These are phyloP conservation scores for Nemapogon koenigi DNA, from an alignment of 2,888 invertebrate species.

Conservation along the genomic window DNA sequence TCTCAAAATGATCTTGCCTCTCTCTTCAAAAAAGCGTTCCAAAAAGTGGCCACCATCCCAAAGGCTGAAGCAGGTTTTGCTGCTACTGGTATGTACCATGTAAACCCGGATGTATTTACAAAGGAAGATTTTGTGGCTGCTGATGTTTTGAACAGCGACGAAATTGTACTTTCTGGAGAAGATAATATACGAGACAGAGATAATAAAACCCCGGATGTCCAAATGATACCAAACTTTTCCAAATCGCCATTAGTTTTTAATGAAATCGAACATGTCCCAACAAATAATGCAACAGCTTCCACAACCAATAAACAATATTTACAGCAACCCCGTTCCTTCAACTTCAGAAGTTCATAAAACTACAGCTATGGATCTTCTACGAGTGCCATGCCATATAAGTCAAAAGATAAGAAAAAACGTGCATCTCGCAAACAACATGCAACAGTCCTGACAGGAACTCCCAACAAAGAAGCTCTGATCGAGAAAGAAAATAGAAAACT, in stretches of 20 bases:
- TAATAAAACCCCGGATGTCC: not conserved
- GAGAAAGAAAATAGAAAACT: not conserved
- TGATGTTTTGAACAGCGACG: not conserved
- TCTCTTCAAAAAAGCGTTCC: not conserved
- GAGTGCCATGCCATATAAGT: no score
- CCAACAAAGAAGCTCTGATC: not conserved
- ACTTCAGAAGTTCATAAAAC: not conserved
- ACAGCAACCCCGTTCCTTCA: not conserved
- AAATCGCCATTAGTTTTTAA: not conserved
- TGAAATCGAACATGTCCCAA: not conserved
- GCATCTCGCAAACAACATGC: not conserved
- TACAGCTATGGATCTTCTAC: no score
- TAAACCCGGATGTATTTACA: not conserved
- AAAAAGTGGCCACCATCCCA: not conserved
- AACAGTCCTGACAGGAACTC: not conserved
- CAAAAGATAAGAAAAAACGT: not conserved
- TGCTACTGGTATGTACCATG: not conserved
- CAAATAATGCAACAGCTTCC: not conserved
- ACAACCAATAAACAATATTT: not conserved
- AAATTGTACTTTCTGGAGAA: not conserved
- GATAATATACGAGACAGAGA: not conserved
- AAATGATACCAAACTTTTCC: not conserved
- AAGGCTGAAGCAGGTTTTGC: not conserved
- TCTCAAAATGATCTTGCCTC: constrained; percentile 11
- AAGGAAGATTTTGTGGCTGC: not conserved